Conservation (phyloP, 1,140 invertebrate genomes). For the Pseudachorutes palmiensis region DNA sequence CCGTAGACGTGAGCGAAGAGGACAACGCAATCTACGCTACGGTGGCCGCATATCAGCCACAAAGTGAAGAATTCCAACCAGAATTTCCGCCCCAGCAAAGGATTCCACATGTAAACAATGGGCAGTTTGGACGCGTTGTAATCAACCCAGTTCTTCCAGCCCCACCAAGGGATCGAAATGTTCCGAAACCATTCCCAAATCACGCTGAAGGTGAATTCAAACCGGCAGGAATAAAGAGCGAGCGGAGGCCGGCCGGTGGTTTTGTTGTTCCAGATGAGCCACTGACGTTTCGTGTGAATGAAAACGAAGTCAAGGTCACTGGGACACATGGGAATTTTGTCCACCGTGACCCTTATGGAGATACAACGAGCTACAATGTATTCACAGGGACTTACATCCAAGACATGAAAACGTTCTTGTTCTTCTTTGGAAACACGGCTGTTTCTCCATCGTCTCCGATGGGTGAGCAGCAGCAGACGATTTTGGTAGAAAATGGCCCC, state of each 20-base stretch:
- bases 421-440: constrained; percentile 42
- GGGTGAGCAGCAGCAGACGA: constrained; percentile 20
- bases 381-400: constrained; percentile 42
- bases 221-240: constrained; percentile 40
- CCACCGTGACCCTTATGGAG: constrained; percentile 30
- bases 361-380: constrained; percentile 40
- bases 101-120: not conserved
- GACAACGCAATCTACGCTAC: constrained; percentile 25
- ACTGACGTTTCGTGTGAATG: constrained; percentile 28
- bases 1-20: not conserved
- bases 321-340: constrained; percentile 41
- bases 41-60: too few species aligned
- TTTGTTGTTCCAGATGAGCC: constrained; percentile 19
- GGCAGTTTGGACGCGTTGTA: not conserved
- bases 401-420: constrained; percentile 40
- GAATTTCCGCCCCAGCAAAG: constrained; percentile 14
- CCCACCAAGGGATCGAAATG: too few species aligned
- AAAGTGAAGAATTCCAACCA: too few species aligned
- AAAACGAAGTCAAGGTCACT: constrained; percentile 39
- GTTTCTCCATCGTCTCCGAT: constrained; percentile 21
- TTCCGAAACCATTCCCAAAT: constrained; percentile 18
- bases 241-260: too few species aligned
- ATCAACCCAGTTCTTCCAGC: constrained; percentile 5
- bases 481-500: constrained; percentile 36
- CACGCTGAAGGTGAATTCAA: constrained; percentile 39